Base-by-base conservation (phyloP, 2,113 vertebrate species). In the Propithecus coquereli region DNA sequence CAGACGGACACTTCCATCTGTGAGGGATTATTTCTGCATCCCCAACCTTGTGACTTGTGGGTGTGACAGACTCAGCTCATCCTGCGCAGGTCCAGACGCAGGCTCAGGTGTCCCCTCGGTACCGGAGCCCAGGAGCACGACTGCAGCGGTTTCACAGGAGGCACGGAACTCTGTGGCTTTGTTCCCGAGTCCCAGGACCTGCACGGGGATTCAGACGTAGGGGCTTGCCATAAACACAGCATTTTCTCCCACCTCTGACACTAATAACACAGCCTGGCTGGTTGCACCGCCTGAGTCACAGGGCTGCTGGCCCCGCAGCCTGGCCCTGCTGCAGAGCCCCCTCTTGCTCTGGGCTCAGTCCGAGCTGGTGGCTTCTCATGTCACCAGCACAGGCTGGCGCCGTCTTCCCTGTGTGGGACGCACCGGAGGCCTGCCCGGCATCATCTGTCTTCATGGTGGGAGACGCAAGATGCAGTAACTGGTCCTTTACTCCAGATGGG, bases 211-310 rank as follows among this genome's bases (percentile, higher is more conserved):
- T 66, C 37, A 37, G 66, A 52, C 68, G 8, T 1, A n/a, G 30
- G 4, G 23, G 23, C 37, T 76, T 16, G 59, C 59, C 6, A 0
- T 3, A 3, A 40, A 27, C 50, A 18, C 0, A n/a, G 68, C 70
- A 8, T 17, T 14, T 16, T 30, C 18, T n/a, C 70, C n/a, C 45
- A 6, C 25, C 2, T 6, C 23, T 3, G 23, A 34, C 1, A 22
- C 40, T 25, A 13, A 27, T 25, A 17, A 12, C 63, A 8, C 22
- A 11, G 7, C 66, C 82, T 10, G 5, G 12, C 12, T 0, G 37
- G 47, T 17, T 0, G 22, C 6, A 10, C 3, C 20, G 70, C 54
- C 54, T 7, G 11, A 18, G 54, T 14, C 80, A 8, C 57, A 6
- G 66, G 23, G 52, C 40, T 22, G 32, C 25, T 5, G 1, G 17